phyloP scores from a whole-genome alignment of 2,113 vertebrate genomes.

The Pangasianodon gigas region DNA sequence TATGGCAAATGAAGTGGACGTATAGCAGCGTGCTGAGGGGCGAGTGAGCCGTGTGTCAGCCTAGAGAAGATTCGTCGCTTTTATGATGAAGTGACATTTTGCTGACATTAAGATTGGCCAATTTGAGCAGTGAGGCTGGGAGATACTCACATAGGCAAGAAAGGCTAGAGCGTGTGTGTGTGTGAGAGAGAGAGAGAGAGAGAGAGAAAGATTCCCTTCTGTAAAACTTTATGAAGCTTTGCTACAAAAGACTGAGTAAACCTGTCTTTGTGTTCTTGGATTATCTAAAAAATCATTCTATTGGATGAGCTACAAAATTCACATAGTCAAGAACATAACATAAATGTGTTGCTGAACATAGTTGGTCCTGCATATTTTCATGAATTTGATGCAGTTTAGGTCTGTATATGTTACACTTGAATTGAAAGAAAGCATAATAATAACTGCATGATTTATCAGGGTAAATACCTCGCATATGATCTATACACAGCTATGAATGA shows the following conservation, averaged over 20 bases:
- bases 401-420: background rate
- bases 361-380: background rate
- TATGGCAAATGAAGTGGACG: conserved; percentile 71
- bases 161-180: background rate
- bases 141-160: conserved; percentile 28
- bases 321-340: background rate
- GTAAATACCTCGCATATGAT: conserved; percentile 1
- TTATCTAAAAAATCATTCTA: background rate
- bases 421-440: background rate
- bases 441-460: conserved; percentile 17
- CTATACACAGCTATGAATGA: background rate
- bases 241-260: background rate
- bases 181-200: background rate
- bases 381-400: background rate
- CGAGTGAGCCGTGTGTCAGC: conserved; percentile 63
- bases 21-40: conserved; percentile 74
- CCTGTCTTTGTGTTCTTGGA: background rate
- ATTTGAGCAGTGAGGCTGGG: conserved; percentile 66
- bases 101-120: conserved; percentile 81
- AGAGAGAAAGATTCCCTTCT: conserved; percentile 20
- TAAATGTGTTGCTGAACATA: background rate
- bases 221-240: background rate
- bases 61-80: conserved; percentile 69
- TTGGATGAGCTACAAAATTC: background rate
- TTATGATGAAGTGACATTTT: conserved; percentile 81